Percentiles rank a stretch among this genome's conserved stretches.
These are phyloP conservation scores for Corapipo altera DNA, from an alignment of 2,113 vertebrate genomes.

Conservation along the genomic window DNA sequence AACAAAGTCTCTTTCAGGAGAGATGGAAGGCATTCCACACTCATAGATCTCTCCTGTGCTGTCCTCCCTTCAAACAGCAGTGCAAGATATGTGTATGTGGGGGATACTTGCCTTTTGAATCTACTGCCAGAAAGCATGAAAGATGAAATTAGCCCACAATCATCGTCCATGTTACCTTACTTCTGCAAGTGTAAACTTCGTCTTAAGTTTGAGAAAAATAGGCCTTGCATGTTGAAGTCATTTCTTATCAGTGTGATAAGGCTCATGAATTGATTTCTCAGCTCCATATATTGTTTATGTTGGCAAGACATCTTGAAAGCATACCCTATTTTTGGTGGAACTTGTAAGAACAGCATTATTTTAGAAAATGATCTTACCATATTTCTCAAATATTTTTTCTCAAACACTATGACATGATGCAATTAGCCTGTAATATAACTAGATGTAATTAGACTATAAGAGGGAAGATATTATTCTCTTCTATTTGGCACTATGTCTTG, in stretches of 20 bases:
- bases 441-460: not conserved
- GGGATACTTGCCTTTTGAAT: rapidly evolving
- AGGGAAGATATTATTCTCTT: not conserved
- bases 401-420: not conserved
- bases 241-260: not conserved
- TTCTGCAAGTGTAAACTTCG: not conserved
- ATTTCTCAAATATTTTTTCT: constrained; percentile 21
- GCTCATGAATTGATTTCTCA: not conserved
- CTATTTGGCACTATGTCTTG: not conserved
- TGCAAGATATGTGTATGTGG: not conserved
- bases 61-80: not conserved
- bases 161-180: not conserved
- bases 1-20: not conserved
- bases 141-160: not conserved
- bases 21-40: not conserved
- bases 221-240: not conserved
- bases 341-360: not conserved
- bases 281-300: not conserved
- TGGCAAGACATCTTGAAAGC: not conserved
- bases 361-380: not conserved
- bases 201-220: not conserved
- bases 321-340: not conserved
- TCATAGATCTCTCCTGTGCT: not conserved
- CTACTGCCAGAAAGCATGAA: not conserved
- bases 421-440: not conserved